Conservation (phyloP, 2,888 invertebrate genomes). For the Apamea anceps region DNA sequence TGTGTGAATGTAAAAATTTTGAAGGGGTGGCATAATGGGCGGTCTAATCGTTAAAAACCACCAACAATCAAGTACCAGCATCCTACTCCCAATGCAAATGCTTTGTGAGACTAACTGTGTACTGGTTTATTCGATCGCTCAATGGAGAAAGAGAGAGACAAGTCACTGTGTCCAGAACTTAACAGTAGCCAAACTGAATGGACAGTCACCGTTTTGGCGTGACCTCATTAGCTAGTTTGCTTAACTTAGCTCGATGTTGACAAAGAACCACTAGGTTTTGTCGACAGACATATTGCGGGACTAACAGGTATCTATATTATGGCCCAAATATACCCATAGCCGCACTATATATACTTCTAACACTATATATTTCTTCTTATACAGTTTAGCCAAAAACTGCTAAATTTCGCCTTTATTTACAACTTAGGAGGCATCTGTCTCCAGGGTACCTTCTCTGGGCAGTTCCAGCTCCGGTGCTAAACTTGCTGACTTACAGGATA, state of each 20-base stretch:
- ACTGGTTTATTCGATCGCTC: not conserved
- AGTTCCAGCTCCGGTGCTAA: not conserved
- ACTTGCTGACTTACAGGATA: not conserved
- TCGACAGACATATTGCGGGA: not conserved
- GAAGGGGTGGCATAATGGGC: no score
- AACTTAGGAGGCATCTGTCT: not conserved
- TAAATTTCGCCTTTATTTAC: not conserved
- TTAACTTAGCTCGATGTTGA: not conserved
- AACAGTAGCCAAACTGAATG: not conserved
- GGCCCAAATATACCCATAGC: not conserved
- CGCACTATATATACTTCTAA: not conserved
- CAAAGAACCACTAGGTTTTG: not conserved
- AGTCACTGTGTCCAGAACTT: not conserved
- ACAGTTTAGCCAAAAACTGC: no score
- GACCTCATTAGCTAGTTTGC: no score
- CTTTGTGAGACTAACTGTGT: not conserved
- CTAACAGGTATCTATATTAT: not conserved
- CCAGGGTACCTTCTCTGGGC: not conserved
- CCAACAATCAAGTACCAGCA: no score
- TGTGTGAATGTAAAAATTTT: no score
- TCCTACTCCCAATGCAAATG: not conserved
- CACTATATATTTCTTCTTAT: not conserved
- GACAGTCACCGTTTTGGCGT: not conserved
- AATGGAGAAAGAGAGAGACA: not conserved
- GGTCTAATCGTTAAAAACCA: no score